phyloP scores from a whole-genome alignment of 2,113 vertebrate species.

The Hemiprocne comata region DNA sequence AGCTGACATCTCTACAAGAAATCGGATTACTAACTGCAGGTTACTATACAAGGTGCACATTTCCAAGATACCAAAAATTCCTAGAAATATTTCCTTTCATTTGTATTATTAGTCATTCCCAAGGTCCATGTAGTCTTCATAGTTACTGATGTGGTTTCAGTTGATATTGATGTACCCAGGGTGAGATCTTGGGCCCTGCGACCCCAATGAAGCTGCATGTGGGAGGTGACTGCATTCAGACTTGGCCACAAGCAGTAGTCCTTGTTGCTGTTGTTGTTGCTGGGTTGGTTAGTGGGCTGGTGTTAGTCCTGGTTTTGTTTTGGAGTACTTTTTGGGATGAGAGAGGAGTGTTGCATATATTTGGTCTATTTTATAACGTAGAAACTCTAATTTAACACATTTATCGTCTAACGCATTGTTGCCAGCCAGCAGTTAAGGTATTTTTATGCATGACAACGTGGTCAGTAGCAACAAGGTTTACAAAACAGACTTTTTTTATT shows the following conservation, averaged over 20 bases:
- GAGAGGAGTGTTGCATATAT: not conserved
- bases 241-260: not conserved
- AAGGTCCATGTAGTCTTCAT: not conserved
- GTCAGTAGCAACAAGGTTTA: not conserved
- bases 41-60: not conserved
- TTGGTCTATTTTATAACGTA: not conserved
- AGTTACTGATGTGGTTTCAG: not conserved
- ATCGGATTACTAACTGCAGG: not conserved
- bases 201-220: not conserved
- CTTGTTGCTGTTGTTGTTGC: not conserved
- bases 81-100: not conserved
- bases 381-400: not conserved
- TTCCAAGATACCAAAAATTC: not conserved
- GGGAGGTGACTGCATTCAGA: not conserved
- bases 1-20: not conserved
- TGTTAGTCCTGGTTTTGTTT: not conserved
- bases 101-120: not conserved
- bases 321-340: fast-evolving
- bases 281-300: too few relatives aligned
- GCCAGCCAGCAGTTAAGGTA: not conserved
- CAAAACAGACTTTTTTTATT: not conserved
- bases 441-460: not conserved
- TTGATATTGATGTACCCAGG: fast-evolving
- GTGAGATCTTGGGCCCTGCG: not conserved
- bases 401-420: not conserved